These are phyloP conservation scores for Polymixis lichenea DNA, from an alignment of 2,888 invertebrate species.

Conservation along the genomic window DNA sequence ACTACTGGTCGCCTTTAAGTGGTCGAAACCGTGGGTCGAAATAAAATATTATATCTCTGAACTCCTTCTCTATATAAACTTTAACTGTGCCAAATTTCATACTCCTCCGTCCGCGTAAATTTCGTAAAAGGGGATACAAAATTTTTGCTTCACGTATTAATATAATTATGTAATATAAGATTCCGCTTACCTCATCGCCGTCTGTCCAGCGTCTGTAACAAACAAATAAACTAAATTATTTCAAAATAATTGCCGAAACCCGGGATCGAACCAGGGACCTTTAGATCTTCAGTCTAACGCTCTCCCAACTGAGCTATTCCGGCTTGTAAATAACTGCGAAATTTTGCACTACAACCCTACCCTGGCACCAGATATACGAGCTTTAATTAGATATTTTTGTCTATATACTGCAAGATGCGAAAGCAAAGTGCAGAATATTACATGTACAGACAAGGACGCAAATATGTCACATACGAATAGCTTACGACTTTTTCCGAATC, in stretches of 20 bases:
- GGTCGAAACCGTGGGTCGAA: too few species aligned
- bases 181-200: slow-evolving; percentile 68
- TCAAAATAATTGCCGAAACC: slow-evolving; percentile 90
- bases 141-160: too few species aligned
- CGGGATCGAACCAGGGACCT: slow-evolving; percentile 93
- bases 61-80: too few species aligned
- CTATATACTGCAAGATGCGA: not conserved
- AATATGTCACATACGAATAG: not conserved
- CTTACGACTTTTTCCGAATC: not conserved
- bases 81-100: too few species aligned
- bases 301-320: slow-evolving; percentile 92
- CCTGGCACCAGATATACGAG: not conserved
- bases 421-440: not conserved
- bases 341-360: not conserved
- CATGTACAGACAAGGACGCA: not conserved
- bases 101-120: too few species aligned
- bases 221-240: slow-evolving; percentile 46
- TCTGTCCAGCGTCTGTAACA: slow-evolving; percentile 73
- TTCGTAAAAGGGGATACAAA: too few species aligned
- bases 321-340: not conserved
- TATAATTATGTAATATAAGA: too few species aligned
- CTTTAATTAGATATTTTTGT: not conserved
- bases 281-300: slow-evolving; percentile 93
- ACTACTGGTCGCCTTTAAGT: too few species aligned
- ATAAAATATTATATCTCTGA: too few species aligned